Conservation (phyloP, 1,140 invertebrate species). For the Pinna nobilis region DNA sequence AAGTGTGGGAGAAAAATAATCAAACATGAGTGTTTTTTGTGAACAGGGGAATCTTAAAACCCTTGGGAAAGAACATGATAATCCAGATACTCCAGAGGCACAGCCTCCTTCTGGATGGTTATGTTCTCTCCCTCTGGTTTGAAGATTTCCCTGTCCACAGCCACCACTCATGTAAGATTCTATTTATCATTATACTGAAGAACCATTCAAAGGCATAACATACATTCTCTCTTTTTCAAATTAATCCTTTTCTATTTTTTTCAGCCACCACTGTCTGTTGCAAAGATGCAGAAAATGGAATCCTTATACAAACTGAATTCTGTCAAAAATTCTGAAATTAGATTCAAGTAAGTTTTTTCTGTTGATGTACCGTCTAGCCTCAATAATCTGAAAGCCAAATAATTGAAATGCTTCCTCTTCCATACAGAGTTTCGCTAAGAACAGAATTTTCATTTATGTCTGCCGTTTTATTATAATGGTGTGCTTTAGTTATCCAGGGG, state of each 20-base stretch:
- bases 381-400: background rate
- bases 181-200: no score
- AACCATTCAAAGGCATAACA: slow-evolving; percentile 13
- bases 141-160: no score
- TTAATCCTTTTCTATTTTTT: no score
- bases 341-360: slow-evolving; percentile 74
- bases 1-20: no score
- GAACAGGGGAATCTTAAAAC: no score
- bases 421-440: background rate
- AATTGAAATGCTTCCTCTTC: background rate
- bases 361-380: background rate
- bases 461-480: background rate
- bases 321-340: slow-evolving; percentile 86
- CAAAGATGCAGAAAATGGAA: slow-evolving; percentile 81
- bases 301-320: slow-evolving; percentile 81
- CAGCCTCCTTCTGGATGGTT: slow-evolving; percentile 71
- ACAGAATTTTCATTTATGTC: background rate
- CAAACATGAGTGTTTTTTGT: no score
- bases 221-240: background rate
- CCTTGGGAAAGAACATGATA: no score
- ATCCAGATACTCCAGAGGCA: background rate
- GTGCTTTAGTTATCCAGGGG: no score
- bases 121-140: no score
- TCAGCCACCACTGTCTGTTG: slow-evolving; percentile 74
- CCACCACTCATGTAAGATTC: no score